Evolutionary conservation across 2,113 vertebrate species (phyloP).

Genomic region (Paramormyrops kingsleyae): DNA sequence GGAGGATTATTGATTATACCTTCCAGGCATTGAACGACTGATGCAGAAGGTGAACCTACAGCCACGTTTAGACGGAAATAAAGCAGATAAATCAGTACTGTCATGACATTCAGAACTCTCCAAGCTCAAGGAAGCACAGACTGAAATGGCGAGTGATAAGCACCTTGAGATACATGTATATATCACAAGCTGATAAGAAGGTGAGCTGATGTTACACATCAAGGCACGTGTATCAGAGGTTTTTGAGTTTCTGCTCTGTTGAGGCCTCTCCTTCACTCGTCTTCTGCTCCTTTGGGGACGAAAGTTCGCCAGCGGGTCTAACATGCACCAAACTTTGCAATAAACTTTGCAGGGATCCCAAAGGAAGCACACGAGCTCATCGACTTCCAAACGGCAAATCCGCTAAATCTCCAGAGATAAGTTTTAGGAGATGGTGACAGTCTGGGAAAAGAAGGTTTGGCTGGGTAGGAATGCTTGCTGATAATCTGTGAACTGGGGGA

Average conservation of each 20-base stretch:
- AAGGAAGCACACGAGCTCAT: neutral
- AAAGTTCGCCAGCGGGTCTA: neutral
- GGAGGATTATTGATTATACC: neutral
- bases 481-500: constrained; percentile 37
- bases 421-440: neutral
- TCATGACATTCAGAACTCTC: neutral
- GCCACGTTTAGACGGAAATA: neutral
- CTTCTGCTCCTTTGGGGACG: neutral
- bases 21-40: neutral
- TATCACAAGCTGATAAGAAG: neutral
- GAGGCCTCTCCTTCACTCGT: neutral
- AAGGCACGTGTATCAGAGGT: neutral
- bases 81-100: neutral
- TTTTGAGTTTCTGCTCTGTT: neutral
- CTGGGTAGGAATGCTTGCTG: neutral
- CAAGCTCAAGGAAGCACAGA: neutral
- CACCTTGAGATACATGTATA: neutral
- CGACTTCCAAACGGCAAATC: neutral
- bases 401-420: neutral
- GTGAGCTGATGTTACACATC: neutral
- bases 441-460: neutral
- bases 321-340: neutral
- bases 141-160: too few species aligned
- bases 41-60: neutral
- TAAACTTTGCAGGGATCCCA: neutral